These are phyloP conservation scores for Lagodon rhomboides DNA, from an alignment of 2,797 vertebrate genomes.

Conservation along the genomic window DNA sequence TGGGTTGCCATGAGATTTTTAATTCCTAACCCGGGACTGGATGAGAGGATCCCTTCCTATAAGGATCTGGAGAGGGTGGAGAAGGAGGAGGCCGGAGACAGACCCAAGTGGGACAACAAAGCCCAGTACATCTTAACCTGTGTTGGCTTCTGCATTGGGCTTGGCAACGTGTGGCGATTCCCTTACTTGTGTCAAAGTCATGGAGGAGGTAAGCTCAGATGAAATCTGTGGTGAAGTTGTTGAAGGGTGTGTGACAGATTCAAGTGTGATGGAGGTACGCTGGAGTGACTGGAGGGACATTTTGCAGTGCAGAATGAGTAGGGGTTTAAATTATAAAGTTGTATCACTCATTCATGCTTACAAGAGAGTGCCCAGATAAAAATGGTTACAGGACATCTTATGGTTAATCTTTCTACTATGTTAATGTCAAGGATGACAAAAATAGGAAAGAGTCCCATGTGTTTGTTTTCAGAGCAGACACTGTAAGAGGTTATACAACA, in stretches of 20 bases:
- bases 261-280: not conserved
- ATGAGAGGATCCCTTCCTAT: slow-evolving; percentile 66
- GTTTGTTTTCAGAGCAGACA: no score
- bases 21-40: slow-evolving; percentile 71
- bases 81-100: slow-evolving; percentile 81
- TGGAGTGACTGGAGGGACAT: not conserved
- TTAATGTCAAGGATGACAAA: no score
- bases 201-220: slow-evolving; percentile 89
- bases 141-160: slow-evolving; percentile 93
- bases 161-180: slow-evolving; percentile 96
- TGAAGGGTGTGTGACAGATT: not conserved
- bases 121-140: slow-evolving; percentile 95
- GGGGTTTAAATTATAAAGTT: no score
- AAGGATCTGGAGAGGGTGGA: slow-evolving; percentile 88
- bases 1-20: slow-evolving; percentile 59
- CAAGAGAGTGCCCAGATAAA: no score
- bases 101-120: slow-evolving; percentile 97
- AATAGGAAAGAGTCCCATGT: no score
- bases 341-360: not conserved
- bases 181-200: slow-evolving; percentile 95
- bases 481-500: no score
- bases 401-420: no score
- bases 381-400: no score
- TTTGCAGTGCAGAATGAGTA: not conserved
- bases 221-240: accelerated